Evolutionary conservation across 2,113 vertebrate genomes (phyloP).

Genomic region (Pelmatolapia mariae): DNA sequence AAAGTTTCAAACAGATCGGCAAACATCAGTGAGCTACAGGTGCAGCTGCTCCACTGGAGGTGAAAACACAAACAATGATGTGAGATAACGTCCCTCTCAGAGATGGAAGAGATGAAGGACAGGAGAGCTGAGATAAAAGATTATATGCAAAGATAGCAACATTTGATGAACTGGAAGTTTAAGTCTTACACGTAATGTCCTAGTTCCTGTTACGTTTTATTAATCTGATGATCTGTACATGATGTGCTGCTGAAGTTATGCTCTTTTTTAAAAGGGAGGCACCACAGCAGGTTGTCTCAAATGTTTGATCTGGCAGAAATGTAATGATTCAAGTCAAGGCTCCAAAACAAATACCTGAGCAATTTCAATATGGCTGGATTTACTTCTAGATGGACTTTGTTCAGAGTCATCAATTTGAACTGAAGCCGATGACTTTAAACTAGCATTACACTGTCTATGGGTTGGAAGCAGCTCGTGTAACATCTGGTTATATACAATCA

Average conservation of each 20-base stretch:
- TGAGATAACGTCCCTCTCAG: not conserved
- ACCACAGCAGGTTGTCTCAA: fast-evolving
- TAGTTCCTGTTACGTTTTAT: not conserved
- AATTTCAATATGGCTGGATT: not conserved
- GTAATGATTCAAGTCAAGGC: not conserved
- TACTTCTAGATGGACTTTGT: not conserved
- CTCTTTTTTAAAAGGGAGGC: not conserved
- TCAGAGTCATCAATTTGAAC: not conserved
- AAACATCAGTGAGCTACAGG: not conserved
- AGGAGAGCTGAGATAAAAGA: not conserved
- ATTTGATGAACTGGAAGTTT: not conserved
- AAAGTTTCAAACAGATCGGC: not conserved
- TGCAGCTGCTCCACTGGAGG: not conserved
- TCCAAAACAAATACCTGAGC: not conserved
- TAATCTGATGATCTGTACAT: not conserved
- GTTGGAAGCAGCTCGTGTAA: not conserved
- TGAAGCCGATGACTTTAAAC: not conserved
- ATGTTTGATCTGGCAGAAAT: not conserved
- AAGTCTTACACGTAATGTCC: not conserved
- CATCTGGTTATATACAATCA: not conserved
- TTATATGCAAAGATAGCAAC: not conserved
- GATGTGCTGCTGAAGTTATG: not conserved
- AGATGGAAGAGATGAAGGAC: not conserved
- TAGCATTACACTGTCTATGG: not conserved
- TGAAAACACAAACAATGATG: not conserved